Evolutionary conservation across 2,113 vertebrate genomes (phyloP).

Genomic region (Notarius lentiginosus): DNA sequence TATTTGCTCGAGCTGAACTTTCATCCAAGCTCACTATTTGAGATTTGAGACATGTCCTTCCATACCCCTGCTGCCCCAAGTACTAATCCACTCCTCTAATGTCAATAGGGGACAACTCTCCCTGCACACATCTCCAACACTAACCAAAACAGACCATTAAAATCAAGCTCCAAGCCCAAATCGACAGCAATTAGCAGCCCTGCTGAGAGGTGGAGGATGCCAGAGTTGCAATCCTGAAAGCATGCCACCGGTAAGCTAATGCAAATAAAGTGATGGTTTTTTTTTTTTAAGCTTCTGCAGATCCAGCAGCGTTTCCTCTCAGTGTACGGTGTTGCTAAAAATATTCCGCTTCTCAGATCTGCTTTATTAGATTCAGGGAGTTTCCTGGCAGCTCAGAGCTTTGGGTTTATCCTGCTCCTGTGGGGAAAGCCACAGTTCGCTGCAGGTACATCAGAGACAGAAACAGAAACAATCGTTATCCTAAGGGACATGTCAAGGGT

Average conservation of each 20-base stretch:
- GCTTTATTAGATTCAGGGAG: constrained; percentile 67
- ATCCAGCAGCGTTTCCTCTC: constrained; percentile 61
- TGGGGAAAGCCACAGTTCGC: constrained; percentile 24
- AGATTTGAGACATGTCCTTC: neutral
- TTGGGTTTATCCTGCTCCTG: constrained; percentile 36
- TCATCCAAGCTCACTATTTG: neutral
- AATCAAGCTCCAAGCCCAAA: neutral
- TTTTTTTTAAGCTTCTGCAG: constrained; percentile 28
- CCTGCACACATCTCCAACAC: neutral
- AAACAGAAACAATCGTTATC: constrained; percentile 26
- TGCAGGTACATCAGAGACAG: constrained; percentile 40
- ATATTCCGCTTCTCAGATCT: constrained; percentile 67
- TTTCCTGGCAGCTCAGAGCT: constrained; percentile 65
- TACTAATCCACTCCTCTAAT: neutral
- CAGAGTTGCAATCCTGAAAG: constrained; percentile 21
- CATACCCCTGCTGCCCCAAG: neutral
- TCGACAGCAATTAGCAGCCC: neutral
- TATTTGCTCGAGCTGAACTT: constrained; percentile 2
- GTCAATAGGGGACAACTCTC: neutral
- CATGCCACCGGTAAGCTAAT: constrained; percentile 16
- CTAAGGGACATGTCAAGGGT: neutral
- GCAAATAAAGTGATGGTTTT: constrained; percentile 19
- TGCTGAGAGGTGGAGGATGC: neutral
- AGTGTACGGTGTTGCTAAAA: constrained; percentile 66
- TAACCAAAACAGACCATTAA: constrained; percentile 18